A percentile compares a stretch with the other conserved stretches of the same genome.
Conservation (phyloP, 1,140 invertebrate species). For the Magallana gigas region DNA sequence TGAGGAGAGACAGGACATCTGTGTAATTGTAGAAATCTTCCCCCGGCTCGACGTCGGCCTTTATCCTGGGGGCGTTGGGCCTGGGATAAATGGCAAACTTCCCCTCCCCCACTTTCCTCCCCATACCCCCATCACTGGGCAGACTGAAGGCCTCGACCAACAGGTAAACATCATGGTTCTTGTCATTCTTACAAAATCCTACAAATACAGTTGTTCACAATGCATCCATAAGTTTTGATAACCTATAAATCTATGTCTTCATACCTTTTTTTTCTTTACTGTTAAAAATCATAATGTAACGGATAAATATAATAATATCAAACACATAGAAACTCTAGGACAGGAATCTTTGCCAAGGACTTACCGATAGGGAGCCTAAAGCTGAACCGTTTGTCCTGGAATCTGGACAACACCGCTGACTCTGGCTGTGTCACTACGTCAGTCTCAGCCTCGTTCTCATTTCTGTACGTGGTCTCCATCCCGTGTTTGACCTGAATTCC, state of each 20-base stretch:
- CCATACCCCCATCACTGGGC: constrained; percentile 65
- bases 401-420: constrained; percentile 56
- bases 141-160: constrained; percentile 73
- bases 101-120: constrained; percentile 73
- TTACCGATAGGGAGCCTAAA: constrained; percentile 70
- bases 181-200: constrained; percentile 78
- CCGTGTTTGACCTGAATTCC: constrained; percentile 57
- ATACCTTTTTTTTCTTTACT: too few species aligned
- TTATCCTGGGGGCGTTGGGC: constrained; percentile 74
- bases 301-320: too few species aligned
- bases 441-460: constrained; percentile 64
- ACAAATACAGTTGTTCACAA: constrained; percentile 20
- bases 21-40: constrained; percentile 74
- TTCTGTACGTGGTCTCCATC: constrained; percentile 39
- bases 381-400: constrained; percentile 66
- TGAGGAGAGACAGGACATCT: constrained; percentile 68
- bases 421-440: constrained; percentile 62
- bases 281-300: too few species aligned
- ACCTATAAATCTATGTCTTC: background rate
- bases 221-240: background rate
- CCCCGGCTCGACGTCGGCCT: constrained; percentile 71
- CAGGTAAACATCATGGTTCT: constrained; percentile 75
- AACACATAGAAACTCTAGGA: background rate
- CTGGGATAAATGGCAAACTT: constrained; percentile 77
- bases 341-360: background rate